These are phyloP conservation scores for Lutraria rhynchaena DNA, from an alignment of 1,140 invertebrate genomes.

Conservation along the genomic window DNA sequence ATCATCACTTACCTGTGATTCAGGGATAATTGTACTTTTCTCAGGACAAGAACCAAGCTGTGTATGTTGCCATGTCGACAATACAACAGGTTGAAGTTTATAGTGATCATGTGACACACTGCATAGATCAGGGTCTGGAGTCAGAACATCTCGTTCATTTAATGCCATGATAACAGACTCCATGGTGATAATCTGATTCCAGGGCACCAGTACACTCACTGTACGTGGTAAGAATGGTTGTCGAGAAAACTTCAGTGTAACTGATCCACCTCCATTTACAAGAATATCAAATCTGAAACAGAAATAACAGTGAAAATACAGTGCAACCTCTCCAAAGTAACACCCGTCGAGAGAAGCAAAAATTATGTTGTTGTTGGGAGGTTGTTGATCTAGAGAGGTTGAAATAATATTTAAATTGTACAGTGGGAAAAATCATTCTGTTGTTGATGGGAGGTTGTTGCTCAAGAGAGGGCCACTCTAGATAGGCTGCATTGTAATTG, in stretches of 20 bases:
- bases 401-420: no score
- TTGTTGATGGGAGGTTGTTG: no score
- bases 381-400: no score
- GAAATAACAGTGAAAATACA: no score
- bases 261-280: conserved; percentile 97
- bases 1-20: conserved; percentile 95
- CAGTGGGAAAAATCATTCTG: no score
- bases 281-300: conserved; percentile 95
- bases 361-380: no score
- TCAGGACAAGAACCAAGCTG: conserved; percentile 97
- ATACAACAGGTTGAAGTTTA: conserved; percentile 94
- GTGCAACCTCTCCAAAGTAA: no score
- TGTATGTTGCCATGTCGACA: conserved; percentile 96
- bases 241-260: conserved; percentile 96
- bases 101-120: conserved; percentile 94
- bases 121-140: conserved; percentile 87
- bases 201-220: conserved; percentile 96
- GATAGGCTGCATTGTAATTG: no score
- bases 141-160: conserved; percentile 86
- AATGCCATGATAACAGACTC: conserved; percentile 85
- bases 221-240: conserved; percentile 94
- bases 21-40: conserved; percentile 92
- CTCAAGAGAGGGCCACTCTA: no score
- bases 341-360: no score
- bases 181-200: conserved; percentile 92